A percentile compares a stretch with the other conserved stretches of the same genome.
phyloP scores from a whole-genome alignment of 1,140 invertebrate species.

The Sitophilus oryzae region DNA sequence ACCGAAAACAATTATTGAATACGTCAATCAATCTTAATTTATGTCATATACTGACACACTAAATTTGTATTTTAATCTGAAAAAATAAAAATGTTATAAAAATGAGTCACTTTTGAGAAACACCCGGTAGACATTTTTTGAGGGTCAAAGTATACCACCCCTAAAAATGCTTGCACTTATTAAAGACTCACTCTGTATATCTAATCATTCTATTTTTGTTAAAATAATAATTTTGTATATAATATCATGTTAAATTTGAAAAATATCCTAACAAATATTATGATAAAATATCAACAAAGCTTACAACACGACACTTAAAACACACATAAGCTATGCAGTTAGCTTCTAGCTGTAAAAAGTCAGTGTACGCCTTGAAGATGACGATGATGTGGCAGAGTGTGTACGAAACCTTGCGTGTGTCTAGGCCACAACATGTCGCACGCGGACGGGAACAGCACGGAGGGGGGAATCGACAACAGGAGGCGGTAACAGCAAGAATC shows the following conservation, averaged over 20 bases:
- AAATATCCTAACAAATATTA: not conserved
- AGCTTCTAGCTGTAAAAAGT: not conserved
- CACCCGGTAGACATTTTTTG: no score
- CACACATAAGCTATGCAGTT: not conserved
- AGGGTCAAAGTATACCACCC: no score
- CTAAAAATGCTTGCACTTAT: no score
- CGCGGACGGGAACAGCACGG: slow-evolving; percentile 78
- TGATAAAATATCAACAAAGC: not conserved
- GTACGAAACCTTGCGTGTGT: slow-evolving; percentile 25
- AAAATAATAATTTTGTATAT: no score
- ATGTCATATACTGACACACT: no score
- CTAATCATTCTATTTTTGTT: no score
- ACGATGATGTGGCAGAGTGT: not conserved
- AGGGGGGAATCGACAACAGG: slow-evolving; percentile 67
- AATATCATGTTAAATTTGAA: not conserved
- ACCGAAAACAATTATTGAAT: no score
- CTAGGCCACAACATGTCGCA: slow-evolving; percentile 86
- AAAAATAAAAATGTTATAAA: no score
- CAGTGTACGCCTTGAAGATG: slow-evolving; percentile 5
- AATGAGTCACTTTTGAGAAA: no score
- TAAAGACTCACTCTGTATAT: no score
- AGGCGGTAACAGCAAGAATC: slow-evolving; percentile 51
- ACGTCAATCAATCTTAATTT: no score
- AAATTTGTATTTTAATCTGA: no score
- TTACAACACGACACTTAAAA: not conserved